phyloP scores from a whole-genome alignment of 2,113 vertebrate species.

The Parus major region DNA sequence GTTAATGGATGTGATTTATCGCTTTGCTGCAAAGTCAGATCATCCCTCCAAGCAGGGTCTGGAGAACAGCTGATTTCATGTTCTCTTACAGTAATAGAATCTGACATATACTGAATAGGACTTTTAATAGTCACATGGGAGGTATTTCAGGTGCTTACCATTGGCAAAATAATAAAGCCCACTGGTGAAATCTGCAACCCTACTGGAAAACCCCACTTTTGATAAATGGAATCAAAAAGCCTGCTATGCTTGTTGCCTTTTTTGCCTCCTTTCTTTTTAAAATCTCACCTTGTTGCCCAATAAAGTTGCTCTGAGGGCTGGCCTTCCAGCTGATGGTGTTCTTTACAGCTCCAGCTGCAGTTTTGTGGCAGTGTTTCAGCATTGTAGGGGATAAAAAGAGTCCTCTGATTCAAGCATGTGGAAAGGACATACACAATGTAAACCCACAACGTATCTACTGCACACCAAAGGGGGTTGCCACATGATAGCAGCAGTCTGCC shows the following conservation, averaged over 20 bases:
- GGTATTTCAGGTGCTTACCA: background rate
- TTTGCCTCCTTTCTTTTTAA: background rate
- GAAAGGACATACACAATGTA: slow-evolving; percentile 43
- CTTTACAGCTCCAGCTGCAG: slow-evolving; percentile 30
- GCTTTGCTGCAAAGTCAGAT: background rate
- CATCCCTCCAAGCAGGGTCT: background rate
- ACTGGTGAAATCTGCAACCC: background rate
- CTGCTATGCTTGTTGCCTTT: background rate
- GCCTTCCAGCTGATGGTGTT: background rate
- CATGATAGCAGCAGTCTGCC: slow-evolving; percentile 55
- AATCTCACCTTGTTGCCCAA: background rate
- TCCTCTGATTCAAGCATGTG: slow-evolving; percentile 27
- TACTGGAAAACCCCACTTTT: background rate
- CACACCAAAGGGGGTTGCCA: slow-evolving; percentile 15
- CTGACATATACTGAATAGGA: background rate
- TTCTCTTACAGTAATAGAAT: background rate
- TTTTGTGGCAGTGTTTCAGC: slow-evolving; percentile 1
- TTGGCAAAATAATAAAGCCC: background rate
- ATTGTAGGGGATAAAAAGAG: background rate
- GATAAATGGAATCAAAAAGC: background rate
- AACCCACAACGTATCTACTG: slow-evolving; percentile 44
- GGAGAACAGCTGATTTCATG: background rate
- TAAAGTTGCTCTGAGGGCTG: background rate
- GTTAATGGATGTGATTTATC: background rate
- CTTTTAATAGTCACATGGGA: background rate